Evolutionary conservation across 2,113 vertebrate species (phyloP).

Genomic region (Euleptes europaea): DNA sequence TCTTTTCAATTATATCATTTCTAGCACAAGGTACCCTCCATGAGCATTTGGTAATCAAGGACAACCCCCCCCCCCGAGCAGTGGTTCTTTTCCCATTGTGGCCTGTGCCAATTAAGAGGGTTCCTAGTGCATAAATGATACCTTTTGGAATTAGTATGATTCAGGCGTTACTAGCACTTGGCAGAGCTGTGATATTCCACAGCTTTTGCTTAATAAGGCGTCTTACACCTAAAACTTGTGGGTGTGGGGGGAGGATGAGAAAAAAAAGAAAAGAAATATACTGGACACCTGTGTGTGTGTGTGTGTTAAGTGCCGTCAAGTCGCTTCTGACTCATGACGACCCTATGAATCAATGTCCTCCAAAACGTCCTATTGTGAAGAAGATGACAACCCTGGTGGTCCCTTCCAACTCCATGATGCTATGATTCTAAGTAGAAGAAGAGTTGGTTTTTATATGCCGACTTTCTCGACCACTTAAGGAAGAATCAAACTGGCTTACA

Average conservation of each 20-base stretch:
- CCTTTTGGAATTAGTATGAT: conserved; percentile 66
- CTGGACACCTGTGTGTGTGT: too few relatives aligned
- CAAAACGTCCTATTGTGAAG: too few relatives aligned
- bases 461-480: too few relatives aligned
- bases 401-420: too few relatives aligned
- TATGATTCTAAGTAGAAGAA: too few relatives aligned
- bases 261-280: not conserved
- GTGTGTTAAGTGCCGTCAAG: too few relatives aligned
- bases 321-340: too few relatives aligned
- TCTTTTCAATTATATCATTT: conserved; percentile 25
- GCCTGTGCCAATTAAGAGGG: conserved; percentile 62
- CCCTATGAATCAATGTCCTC: too few relatives aligned
- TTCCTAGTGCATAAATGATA: conserved; percentile 61
- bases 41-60: conserved; percentile 56
- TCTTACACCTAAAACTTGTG: conserved; percentile 46
- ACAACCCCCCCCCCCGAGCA: conserved; percentile 62
- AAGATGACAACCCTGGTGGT: too few relatives aligned
- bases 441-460: too few relatives aligned
- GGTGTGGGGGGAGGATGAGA: not conserved
- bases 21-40: conserved; percentile 47
- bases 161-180: conserved; percentile 62
- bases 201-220: conserved; percentile 61
- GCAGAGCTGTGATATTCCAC: conserved; percentile 59
- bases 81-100: conserved; percentile 58
- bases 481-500: too few relatives aligned